phyloP scores from a whole-genome alignment of 2,888 invertebrate genomes.

The Campopleginae sp. region DNA sequence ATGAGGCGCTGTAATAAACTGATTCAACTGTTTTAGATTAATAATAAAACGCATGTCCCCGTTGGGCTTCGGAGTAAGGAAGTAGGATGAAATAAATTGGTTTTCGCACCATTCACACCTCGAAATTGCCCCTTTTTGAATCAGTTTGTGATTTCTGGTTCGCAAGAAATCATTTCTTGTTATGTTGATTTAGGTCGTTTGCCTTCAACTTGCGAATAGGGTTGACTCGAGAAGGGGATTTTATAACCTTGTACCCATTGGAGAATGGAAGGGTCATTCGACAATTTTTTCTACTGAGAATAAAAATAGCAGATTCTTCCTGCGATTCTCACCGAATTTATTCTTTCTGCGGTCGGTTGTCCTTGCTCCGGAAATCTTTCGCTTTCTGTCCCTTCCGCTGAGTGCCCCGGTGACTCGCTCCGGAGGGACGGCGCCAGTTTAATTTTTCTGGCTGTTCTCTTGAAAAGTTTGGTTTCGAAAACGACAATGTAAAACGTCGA shows the following conservation, averaged over 20 bases:
- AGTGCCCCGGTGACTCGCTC: constrained; percentile 59
- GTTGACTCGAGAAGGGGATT: constrained; percentile 38
- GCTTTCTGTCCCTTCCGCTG: constrained; percentile 59
- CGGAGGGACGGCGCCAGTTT: neutral
- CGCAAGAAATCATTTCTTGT: constrained; percentile 17
- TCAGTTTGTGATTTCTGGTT: neutral
- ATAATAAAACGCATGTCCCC: constrained; percentile 5
- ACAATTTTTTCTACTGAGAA: constrained; percentile 4
- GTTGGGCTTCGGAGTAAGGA: neutral
- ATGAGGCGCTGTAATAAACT: neutral
- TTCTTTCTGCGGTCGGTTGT: constrained; percentile 38
- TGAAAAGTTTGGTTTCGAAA: neutral
- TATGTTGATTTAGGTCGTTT: neutral
- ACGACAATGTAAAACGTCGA: constrained; percentile 34
- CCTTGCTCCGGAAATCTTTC: constrained; percentile 53
- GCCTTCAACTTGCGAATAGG: constrained; percentile 19
- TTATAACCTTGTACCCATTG: constrained; percentile 46
- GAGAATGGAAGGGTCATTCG: constrained; percentile 37
- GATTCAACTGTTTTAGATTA: constrained; percentile 2
- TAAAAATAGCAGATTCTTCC: constrained; percentile 20
- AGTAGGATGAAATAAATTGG: neutral
- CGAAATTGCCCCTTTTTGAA: constrained; percentile 1
- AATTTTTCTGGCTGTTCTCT: neutral
- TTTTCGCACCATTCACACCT: constrained; percentile 6
- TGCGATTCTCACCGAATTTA: constrained; percentile 58